phyloP scores from a whole-genome alignment of 2,797 vertebrate genomes.

The Echiichthys vipera region DNA sequence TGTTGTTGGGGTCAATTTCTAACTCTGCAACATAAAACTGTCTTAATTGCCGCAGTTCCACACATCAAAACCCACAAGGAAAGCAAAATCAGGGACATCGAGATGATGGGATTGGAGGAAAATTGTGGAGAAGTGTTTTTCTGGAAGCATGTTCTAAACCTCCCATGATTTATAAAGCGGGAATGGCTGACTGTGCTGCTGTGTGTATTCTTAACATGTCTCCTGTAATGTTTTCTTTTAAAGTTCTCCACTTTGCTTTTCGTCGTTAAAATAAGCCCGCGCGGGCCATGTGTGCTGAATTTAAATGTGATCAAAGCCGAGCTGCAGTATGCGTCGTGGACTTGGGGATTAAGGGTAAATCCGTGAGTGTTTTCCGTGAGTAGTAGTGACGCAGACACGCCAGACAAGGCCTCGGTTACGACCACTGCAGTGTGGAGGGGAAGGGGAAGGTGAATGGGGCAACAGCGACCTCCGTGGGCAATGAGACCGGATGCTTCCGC shows the following conservation, averaged over 20 bases:
- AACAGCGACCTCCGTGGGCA: conserved; percentile 89
- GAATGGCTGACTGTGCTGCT: conserved; percentile 35
- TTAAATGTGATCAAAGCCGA: conserved; percentile 52
- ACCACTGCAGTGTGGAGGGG: conserved; percentile 91
- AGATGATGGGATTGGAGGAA: conserved; percentile 28
- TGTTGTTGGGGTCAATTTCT: conserved; percentile 97
- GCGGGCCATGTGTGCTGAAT: conserved; percentile 39
- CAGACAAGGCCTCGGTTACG: conserved; percentile 97
- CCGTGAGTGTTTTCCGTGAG: conserved; percentile 67
- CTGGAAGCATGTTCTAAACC: conserved; percentile 28
- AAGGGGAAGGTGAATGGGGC: conserved; percentile 83
- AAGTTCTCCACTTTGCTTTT: conserved; percentile 9
- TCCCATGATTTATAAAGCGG: conserved; percentile 13
- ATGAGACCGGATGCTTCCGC: conserved; percentile 81
- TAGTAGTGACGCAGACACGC: conserved; percentile 79
- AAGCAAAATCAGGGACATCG: conserved; percentile 24
- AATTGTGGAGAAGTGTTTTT: conserved; percentile 25
- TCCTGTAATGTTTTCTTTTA: conserved; percentile 30
- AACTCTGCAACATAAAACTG: conserved; percentile 98
- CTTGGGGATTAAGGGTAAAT: conserved; percentile 61
- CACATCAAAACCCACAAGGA: conserved; percentile 69
- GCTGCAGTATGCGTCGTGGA: conserved; percentile 54
- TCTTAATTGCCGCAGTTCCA: conserved; percentile 94
- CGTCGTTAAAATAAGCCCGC: conserved; percentile 1
- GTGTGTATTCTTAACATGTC: conserved; percentile 45